Evolutionary conservation across 2,888 invertebrate genomes (phyloP).

Genomic region (Cinara cedri): DNA sequence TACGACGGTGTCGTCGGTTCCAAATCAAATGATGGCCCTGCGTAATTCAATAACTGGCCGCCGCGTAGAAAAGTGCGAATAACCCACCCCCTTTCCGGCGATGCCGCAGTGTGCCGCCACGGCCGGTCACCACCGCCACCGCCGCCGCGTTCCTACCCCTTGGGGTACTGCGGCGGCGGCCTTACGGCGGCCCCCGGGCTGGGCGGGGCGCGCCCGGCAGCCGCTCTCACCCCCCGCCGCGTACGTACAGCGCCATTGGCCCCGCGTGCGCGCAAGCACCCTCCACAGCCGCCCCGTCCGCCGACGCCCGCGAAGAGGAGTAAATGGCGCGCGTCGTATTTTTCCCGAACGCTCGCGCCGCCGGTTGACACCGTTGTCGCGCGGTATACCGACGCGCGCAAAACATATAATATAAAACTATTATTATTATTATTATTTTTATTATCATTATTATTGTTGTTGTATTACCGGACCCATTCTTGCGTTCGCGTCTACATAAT

Average conservation of each 20-base stretch:
- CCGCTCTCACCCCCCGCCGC: slow-evolving; percentile 8
- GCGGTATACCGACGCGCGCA: slow-evolving; percentile 25
- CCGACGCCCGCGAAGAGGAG: neutral
- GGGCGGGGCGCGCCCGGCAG: slow-evolving; percentile 45
- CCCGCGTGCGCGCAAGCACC: slow-evolving; percentile 12
- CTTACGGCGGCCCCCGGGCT: slow-evolving; percentile 4
- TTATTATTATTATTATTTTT: slow-evolving; percentile 8
- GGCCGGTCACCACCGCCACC: slow-evolving; percentile 2
- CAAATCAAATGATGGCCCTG: slow-evolving; percentile 56
- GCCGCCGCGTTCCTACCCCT: neutral
- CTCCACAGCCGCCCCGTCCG: neutral
- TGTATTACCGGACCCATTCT: slow-evolving; percentile 24
- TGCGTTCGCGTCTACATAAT: neutral
- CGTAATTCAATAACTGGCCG: slow-evolving; percentile 56
- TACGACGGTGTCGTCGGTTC: slow-evolving; percentile 56
- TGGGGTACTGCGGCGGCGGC: neutral
- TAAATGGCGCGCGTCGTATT: neutral
- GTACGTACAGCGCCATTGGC: slow-evolving; percentile 10
- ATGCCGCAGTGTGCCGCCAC: slow-evolving; percentile 17
- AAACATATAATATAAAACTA: slow-evolving; percentile 18
- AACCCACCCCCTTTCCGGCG: slow-evolving; percentile 39
- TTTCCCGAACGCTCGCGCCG: slow-evolving; percentile 2
- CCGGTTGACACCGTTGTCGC: slow-evolving; percentile 16
- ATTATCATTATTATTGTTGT: slow-evolving; percentile 22
- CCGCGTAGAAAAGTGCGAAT: slow-evolving; percentile 53